Evolutionary conservation across 1,140 invertebrate genomes (phyloP), one percentile per base, ranked within the genome.

Genomic region (Maconellicoccus hirsutus): DNA sequence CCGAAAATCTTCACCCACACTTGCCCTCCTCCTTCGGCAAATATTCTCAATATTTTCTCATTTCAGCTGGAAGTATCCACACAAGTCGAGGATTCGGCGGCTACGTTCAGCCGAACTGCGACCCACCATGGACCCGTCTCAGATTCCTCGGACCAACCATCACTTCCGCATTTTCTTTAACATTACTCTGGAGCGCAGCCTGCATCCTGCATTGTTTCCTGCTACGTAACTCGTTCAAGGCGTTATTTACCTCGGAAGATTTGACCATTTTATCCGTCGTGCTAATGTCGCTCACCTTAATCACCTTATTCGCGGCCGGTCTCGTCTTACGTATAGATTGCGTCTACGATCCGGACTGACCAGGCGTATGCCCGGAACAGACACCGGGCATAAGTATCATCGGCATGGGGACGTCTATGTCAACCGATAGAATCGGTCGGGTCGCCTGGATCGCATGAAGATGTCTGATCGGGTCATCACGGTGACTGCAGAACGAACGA

Each of bases 91-190:
- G 79, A 0, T 79, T 80, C 74, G 76, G 77, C 7, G 79, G 80
- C 3, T 78, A 83, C 79, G 75, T 77, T 6, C 78, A 80, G 2
- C 81, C 82, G 3, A 75, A 80, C 4, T 81, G 82, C 8, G 77
- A 78, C 25, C 75, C 82, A 0, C 79, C 80, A 0, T 79, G 82
- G 77, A 29, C 66, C 19, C 73, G 69, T 6, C 71, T 74, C 26
- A 75, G 83, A 16, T 83, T 81, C 12, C 77, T 84, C 12, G 83
- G 83, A 0, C 83, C 83, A 0, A 76, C 77, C 0, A 72, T 79
- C 12, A 76, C 73, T n/a, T 75, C 77, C 0, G 75, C 74, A 3
- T 72, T 82, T 3, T 81, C 82, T 0, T 75, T 84, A 0, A 81
- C 82, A 0, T 71, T 80, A 3, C 77, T 84, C 4, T 84, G 83